Base-by-base conservation (phyloP, 2,113 vertebrate genomes). In the Eptesicus fuscus region DNA sequence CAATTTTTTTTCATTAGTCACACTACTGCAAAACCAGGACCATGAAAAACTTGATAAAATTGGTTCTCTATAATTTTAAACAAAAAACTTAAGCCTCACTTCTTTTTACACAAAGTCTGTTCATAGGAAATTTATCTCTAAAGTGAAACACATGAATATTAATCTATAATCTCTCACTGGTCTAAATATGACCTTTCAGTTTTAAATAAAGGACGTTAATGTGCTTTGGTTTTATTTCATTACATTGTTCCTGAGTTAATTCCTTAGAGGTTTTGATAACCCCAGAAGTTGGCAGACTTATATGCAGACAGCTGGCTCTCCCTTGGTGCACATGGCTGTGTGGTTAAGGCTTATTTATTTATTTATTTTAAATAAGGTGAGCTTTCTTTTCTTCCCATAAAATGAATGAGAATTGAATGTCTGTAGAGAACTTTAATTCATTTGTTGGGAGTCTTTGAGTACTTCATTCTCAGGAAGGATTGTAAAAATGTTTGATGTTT, bases 151-250 rank as follows among this genome's bases (percentile, higher is more conserved):
- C 71, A 22, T 76, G 30, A 73, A 73, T 92, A 92, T 84, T 86
- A 83, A 65, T 63, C 40, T 95, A 37, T 40, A 79, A 56, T 88
- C 47, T 77, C 47, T 96, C 28, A 83, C 74, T 74, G 44, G 7
- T 93, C 35, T 78, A 80, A 95, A 80, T 74, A 79, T 88, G 82
- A 86, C 83, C 56, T 95, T 95, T 94, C 83, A 49, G 17, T 95
- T 94, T 93, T 95, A 91, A 93, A 92, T 76, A 83, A 83, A 90
- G 40, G 37, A 67, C 93, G 78, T 79, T 87, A 61, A 91, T 87
- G 95, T 88, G 30, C 32, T 96, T 94, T 90, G 63, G 82, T 91
- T 90, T 96, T n/a, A 77, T 95, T 86, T 84, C 74, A 86, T 96
- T 88, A 69, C 35, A 44, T 79, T 88, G 12, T 70, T 74, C 49